A percentile compares a stretch with the other conserved stretches of the same genome.
Conservation (phyloP, 2,113 vertebrate species). For the Pluvialis apricaria region DNA sequence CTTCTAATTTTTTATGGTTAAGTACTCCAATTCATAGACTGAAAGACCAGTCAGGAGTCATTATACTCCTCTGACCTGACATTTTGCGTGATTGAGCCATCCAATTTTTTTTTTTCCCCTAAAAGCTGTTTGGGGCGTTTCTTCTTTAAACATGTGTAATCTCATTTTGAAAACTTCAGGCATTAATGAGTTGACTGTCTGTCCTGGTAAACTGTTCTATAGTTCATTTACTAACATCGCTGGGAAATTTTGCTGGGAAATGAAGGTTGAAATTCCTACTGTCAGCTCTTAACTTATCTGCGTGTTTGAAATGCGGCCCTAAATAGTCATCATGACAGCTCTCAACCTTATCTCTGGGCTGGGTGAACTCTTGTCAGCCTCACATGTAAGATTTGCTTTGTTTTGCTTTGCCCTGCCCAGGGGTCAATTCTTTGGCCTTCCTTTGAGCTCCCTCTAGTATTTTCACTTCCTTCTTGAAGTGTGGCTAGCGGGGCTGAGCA, state of each 20-base stretch:
- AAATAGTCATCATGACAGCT: not conserved
- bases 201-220: not conserved
- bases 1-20: not conserved
- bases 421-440: not conserved
- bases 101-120: not conserved
- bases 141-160: not conserved
- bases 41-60: not conserved
- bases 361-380: slow-evolving; percentile 1
- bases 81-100: not conserved
- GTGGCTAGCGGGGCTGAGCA: not conserved
- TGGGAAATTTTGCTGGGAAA: not conserved
- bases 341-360: not conserved
- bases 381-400: slow-evolving; percentile 9
- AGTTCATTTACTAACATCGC: not conserved
- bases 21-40: not conserved
- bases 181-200: not conserved
- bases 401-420: not conserved
- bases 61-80: not conserved
- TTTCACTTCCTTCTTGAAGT: not conserved
- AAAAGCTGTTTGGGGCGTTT: not conserved
- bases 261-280: not conserved
- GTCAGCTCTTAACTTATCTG: not conserved
- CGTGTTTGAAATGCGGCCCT: not conserved
- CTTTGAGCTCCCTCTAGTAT: not conserved
- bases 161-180: not conserved